Evolutionary conservation across 2,797 vertebrate genomes (phyloP).

Genomic region (Brachymystax lenok): DNA sequence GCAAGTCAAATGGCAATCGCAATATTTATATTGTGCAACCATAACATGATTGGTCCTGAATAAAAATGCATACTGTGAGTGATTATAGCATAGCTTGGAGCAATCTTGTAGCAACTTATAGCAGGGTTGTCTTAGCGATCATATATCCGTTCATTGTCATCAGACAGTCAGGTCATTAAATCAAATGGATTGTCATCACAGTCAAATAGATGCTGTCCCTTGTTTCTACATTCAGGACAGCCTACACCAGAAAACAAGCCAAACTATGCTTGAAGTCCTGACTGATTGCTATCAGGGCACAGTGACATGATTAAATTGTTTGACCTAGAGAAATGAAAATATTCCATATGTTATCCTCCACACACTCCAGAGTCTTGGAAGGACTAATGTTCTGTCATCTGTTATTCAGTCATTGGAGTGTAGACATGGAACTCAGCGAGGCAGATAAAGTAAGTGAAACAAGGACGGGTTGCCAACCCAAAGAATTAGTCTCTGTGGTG

Average conservation of each 20-base stretch:
- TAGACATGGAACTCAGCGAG: constrained; percentile 46
- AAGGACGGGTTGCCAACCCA: constrained; percentile 34
- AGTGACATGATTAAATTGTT: neutral
- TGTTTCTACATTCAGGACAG: constrained; percentile 16
- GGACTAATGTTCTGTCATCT: constrained; percentile 45
- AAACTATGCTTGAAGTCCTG: constrained; percentile 43
- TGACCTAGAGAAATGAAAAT: constrained; percentile 25
- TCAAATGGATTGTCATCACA: neutral
- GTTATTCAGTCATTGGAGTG: constrained; percentile 49
- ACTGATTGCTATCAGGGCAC: constrained; percentile 25
- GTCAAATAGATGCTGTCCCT: neutral
- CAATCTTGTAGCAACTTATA: neutral
- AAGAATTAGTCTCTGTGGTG: constrained; percentile 14
- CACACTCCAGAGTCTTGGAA: constrained; percentile 6
- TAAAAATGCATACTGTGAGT: neutral
- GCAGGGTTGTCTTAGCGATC: neutral
- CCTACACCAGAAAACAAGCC: constrained; percentile 20
- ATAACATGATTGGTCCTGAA: neutral
- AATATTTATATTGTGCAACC: no score
- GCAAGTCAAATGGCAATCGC: no score
- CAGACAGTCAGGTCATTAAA: neutral
- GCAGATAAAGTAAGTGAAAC: constrained; percentile 42
- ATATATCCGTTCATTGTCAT: neutral
- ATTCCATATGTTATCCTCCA: constrained; percentile 12
- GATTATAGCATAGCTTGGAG: neutral